phyloP scores from a whole-genome alignment of 2,888 invertebrate genomes.

The Esperia sulphurella region DNA sequence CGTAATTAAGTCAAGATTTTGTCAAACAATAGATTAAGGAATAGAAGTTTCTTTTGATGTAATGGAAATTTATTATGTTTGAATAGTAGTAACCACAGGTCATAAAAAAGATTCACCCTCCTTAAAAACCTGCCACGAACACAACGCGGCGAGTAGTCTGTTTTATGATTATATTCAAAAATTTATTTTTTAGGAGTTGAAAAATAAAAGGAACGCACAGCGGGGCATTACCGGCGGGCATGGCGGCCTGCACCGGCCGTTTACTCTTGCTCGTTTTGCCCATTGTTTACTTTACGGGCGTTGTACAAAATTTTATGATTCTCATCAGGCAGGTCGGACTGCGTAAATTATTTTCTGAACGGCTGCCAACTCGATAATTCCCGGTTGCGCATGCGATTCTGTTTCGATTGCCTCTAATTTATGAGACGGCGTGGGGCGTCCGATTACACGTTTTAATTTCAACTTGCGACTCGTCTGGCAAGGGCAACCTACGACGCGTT shows the following conservation, averaged over 20 bases:
- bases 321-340: slow-evolving; percentile 57
- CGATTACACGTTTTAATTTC: slow-evolving; percentile 32
- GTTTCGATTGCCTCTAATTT: slow-evolving; percentile 56
- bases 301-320: slow-evolving; percentile 71
- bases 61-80: background rate
- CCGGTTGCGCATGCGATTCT: slow-evolving; percentile 41
- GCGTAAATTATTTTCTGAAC: slow-evolving; percentile 67
- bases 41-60: no score
- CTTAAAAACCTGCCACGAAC: background rate
- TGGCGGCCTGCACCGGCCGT: slow-evolving; percentile 41
- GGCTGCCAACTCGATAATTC: slow-evolving; percentile 68
- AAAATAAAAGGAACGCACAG: slow-evolving; percentile 35
- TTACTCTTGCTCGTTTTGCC: slow-evolving; percentile 63
- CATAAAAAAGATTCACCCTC: slow-evolving; percentile 15
- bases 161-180: slow-evolving; percentile 25
- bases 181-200: slow-evolving; percentile 40
- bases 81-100: background rate
- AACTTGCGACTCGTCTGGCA: slow-evolving; percentile 15
- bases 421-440: slow-evolving; percentile 38
- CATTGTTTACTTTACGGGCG: slow-evolving; percentile 75
- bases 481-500: slow-evolving; percentile 18
- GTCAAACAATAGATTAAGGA: no score
- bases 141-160: background rate
- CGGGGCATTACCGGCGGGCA: slow-evolving; percentile 51
- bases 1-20: no score